Evolutionary conservation across 2,113 vertebrate species (phyloP).

Genomic region (Steatornis caripensis): DNA sequence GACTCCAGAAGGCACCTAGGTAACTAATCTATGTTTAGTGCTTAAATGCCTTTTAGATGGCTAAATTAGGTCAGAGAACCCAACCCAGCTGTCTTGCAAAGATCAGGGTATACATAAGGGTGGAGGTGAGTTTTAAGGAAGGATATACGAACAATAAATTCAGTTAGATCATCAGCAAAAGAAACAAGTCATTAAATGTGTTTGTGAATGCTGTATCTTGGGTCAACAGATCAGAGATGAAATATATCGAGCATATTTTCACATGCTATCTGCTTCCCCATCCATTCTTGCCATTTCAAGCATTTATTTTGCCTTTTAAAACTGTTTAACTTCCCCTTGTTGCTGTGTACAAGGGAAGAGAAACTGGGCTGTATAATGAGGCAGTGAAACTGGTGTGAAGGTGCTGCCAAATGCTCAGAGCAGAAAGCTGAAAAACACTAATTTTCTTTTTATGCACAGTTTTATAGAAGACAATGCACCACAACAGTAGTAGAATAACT

Average conservation of each 20-base stretch:
- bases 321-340: neutral
- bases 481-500: neutral
- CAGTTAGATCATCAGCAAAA: neutral
- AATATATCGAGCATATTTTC: neutral
- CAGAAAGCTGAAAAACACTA: neutral
- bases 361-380: neutral
- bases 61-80: neutral
- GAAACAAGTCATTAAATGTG: neutral
- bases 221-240: neutral
- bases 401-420: neutral
- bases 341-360: neutral
- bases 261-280: neutral
- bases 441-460: neutral
- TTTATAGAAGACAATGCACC: neutral
- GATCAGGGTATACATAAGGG: neutral
- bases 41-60: neutral
- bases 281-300: neutral
- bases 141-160: neutral
- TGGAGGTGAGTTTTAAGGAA: neutral
- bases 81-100: neutral
- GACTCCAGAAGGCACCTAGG: neutral
- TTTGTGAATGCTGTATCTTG: neutral
- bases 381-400: neutral
- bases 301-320: neutral
- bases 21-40: neutral